Evolutionary conservation across 2,888 invertebrate genomes (phyloP).

Genomic region (Lasioglossum calceatum): DNA sequence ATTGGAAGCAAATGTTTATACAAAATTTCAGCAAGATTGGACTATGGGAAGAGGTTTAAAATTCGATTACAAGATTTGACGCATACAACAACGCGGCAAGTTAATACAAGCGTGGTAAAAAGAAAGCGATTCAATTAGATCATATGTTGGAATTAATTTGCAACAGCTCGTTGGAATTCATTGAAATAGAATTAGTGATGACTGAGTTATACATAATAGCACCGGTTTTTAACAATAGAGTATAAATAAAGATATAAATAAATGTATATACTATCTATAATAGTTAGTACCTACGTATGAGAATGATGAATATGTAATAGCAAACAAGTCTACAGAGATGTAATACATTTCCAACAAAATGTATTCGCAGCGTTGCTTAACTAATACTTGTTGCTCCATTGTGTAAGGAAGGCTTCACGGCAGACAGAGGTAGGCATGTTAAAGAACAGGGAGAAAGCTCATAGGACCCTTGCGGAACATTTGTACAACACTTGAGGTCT

Average conservation of each 20-base stretch:
- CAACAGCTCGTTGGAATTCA: constrained; percentile 3
- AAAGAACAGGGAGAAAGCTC: constrained; percentile 19
- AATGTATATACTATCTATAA: neutral
- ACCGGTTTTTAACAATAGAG: neutral
- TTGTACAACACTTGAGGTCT: constrained; percentile 37
- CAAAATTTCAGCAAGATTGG: too few species aligned
- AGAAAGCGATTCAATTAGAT: neutral
- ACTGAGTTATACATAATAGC: too few species aligned
- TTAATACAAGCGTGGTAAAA: neutral
- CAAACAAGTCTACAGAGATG: neutral
- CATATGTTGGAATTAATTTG: too few species aligned
- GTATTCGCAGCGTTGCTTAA: neutral
- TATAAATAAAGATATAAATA: neutral
- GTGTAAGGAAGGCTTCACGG: neutral
- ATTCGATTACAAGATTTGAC: too few species aligned
- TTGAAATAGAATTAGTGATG: neutral
- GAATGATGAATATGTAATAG: neutral
- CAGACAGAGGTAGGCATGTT: neutral
- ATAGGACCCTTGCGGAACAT: constrained; percentile 19
- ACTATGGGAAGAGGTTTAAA: too few species aligned
- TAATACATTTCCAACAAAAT: neutral
- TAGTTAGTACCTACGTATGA: neutral
- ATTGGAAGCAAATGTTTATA: too few species aligned
- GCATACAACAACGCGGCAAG: too few species aligned
- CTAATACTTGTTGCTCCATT: constrained; percentile 11